Percentiles rank a stretch among this genome's conserved stretches.
phyloP scores from a whole-genome alignment of 2,797 vertebrate genomes.

The Anolis apletophallus region DNA sequence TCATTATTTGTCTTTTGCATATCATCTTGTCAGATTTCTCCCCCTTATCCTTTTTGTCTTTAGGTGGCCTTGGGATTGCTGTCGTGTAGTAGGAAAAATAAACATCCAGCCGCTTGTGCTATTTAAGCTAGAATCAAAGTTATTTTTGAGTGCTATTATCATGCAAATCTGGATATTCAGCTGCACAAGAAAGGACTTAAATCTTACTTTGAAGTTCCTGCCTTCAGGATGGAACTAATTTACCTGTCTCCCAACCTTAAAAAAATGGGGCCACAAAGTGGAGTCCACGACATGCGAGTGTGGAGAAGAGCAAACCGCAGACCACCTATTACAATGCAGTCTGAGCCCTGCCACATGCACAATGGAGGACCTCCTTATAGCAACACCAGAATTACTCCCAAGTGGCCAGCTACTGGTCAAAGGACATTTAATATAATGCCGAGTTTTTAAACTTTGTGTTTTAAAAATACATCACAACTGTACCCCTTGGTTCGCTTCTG shows the following conservation, averaged over 20 bases:
- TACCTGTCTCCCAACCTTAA: neutral
- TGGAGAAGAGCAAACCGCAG: too few species aligned
- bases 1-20: slow-evolving; percentile 28
- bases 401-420: too few species aligned
- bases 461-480: too few species aligned
- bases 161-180: neutral
- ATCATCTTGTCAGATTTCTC: neutral
- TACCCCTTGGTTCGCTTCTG: too few species aligned
- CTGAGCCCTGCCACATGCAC: too few species aligned
- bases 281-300: too few species aligned
- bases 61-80: neutral
- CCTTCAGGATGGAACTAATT: neutral
- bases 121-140: neutral
- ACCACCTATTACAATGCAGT: too few species aligned
- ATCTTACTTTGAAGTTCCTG: neutral
- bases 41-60: neutral
- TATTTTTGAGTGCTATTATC: neutral
- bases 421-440: too few species aligned
- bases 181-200: neutral
- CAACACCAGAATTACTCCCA: too few species aligned
- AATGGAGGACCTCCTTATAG: too few species aligned
- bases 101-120: neutral
- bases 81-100: neutral
- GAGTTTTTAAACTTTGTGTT: too few species aligned
- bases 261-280: too few species aligned